Conservation (phyloP, 2,113 vertebrate species). For the Nannobrachium achirus region DNA sequence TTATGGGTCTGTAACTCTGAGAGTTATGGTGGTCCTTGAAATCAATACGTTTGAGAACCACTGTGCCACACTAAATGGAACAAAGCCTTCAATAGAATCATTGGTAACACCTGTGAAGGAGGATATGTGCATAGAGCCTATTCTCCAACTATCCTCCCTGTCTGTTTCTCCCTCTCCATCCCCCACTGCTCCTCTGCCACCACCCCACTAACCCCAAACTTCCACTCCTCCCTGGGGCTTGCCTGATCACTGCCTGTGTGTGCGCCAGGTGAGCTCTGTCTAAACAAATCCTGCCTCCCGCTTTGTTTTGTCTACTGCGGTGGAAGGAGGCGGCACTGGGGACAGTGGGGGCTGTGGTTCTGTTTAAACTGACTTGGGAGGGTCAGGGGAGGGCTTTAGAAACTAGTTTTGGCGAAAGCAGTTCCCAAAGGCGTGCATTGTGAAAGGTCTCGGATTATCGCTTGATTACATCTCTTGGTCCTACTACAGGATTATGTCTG, state of each 20-base stretch:
- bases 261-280: conserved; percentile 78
- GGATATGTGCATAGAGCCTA: too few species aligned
- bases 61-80: too few species aligned
- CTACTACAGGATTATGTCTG: background rate
- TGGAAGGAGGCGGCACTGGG: conserved; percentile 52
- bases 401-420: conserved; percentile 28
- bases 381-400: conserved; percentile 18
- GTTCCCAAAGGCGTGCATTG: conserved; percentile 23
- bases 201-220: conserved; percentile 9
- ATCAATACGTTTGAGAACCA: too few species aligned
- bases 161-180: background rate
- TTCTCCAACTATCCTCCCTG: too few species aligned
- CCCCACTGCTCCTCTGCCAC: conserved; percentile 20
- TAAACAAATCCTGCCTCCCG: conserved; percentile 72
- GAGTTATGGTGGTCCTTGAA: too few species aligned
- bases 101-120: too few species aligned
- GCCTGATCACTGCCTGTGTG: conserved; percentile 63
- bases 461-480: background rate
- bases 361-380: conserved; percentile 27
- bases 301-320: conserved; percentile 78
- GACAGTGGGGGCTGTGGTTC: conserved; percentile 53
- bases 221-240: conserved; percentile 58
- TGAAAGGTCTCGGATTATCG: conserved; percentile 19
- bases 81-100: too few species aligned
- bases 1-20: too few species aligned